A percentile compares a stretch with the other conserved stretches of the same genome.
Evolutionary conservation across 1,140 invertebrate genomes (phyloP).

Genomic region (Drosophila burlai): DNA sequence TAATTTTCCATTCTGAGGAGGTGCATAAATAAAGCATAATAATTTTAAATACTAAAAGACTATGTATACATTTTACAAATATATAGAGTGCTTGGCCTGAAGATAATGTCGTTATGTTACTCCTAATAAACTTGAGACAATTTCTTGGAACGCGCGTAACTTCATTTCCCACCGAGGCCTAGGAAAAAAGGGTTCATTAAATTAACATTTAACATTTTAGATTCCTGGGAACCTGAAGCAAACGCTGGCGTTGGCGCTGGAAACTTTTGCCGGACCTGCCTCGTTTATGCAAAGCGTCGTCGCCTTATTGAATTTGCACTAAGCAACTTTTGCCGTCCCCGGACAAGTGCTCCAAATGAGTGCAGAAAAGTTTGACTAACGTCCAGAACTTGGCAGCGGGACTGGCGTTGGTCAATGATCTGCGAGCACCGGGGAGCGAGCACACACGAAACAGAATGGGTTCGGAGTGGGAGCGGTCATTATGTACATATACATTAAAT

Average conservation of each 20-base stretch:
- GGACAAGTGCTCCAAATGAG: conserved; percentile 63
- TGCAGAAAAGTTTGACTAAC: conserved; percentile 51
- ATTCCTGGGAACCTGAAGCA: conserved; percentile 10
- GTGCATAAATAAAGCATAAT: not conserved
- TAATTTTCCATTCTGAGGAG: too few relatives aligned
- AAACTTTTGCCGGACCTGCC: conserved; percentile 45
- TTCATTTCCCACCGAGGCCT: conserved; percentile 7
- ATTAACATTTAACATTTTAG: conserved; percentile 61
- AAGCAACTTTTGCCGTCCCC: conserved; percentile 55
- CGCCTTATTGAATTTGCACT: conserved; percentile 69
- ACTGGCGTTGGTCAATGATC: conserved; percentile 50
- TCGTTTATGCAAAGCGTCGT: conserved; percentile 68
- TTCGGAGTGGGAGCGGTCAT: conserved; percentile 17
- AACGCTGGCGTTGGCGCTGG: not conserved
- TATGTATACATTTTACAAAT: not conserved
- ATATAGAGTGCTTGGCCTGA: not conserved
- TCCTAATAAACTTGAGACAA: not conserved
- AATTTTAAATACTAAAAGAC: not conserved
- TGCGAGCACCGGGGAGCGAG: conserved; percentile 22
- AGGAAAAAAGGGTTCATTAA: conserved; percentile 61
- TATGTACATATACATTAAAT: not conserved
- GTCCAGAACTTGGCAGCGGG: conserved; percentile 12
- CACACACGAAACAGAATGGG: conserved; percentile 33
- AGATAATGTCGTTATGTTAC: not conserved
- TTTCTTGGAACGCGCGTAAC: conserved; percentile 5